These are phyloP conservation scores for Onychorhynchus coronatus DNA, from an alignment of 2,113 vertebrate genomes.

Conservation along the genomic window DNA sequence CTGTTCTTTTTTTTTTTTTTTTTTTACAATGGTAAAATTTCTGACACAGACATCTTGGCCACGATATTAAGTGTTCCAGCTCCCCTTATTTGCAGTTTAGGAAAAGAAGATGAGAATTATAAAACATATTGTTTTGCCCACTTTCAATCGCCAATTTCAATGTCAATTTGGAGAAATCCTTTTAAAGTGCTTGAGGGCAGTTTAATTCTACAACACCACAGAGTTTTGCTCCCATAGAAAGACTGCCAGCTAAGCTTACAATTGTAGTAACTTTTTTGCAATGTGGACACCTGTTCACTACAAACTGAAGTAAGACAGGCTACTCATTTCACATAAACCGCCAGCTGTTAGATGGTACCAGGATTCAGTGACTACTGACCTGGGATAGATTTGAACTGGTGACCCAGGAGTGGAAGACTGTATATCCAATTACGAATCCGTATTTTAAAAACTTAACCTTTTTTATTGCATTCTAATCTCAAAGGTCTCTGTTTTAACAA, in stretches of 20 bases:
- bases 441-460: not conserved
- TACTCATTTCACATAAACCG: slow-evolving; percentile 66
- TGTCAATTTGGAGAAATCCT: not conserved
- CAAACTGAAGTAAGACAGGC: slow-evolving; percentile 50
- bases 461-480: not conserved
- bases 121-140: not conserved
- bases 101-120: not conserved
- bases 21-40: not conserved
- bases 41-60: not conserved
- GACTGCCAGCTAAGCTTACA: not conserved
- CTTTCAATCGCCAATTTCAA: not conserved
- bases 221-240: not conserved
- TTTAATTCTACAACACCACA: not conserved
- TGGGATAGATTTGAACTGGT: slow-evolving; percentile 53
- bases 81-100: not conserved
- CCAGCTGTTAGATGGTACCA: slow-evolving; percentile 57
- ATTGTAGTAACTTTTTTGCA: slow-evolving; percentile 35
- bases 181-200: not conserved
- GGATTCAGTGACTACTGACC: slow-evolving; percentile 62
- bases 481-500: not conserved
- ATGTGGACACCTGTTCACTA: slow-evolving; percentile 52
- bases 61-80: not conserved
- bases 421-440: slow-evolving; percentile 44
- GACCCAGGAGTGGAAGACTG: slow-evolving; percentile 49
- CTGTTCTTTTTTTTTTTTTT: not conserved